Evolutionary conservation across 2,888 invertebrate genomes (phyloP).

Genomic region (Epistrophella euchroma): DNA sequence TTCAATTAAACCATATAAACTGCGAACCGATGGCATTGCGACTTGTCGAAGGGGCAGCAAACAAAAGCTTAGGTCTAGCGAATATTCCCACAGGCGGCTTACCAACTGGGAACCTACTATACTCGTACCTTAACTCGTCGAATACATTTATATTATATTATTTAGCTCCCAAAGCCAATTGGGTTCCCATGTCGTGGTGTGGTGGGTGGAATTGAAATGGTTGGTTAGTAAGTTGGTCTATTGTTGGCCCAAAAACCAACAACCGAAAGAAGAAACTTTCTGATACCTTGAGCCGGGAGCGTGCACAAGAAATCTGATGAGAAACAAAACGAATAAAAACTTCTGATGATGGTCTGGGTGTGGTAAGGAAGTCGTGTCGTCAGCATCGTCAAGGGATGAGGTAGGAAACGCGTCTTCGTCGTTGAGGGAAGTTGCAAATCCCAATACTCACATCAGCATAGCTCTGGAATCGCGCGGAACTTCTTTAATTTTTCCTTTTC

Average conservation of each 20-base stretch:
- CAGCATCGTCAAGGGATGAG: constrained; percentile 21
- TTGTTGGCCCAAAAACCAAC: constrained; percentile 51
- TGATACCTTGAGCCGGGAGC: constrained; percentile 63
- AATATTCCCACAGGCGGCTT: constrained; percentile 58
- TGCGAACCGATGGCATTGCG: neutral
- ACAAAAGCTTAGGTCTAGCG: constrained; percentile 12
- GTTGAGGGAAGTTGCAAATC: constrained; percentile 18
- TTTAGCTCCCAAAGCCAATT: constrained; percentile 54
- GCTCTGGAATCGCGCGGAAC: constrained; percentile 65
- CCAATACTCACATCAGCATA: constrained; percentile 14
- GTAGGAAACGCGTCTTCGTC: neutral
- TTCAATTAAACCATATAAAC: constrained; percentile 27
- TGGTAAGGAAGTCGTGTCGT: constrained; percentile 21
- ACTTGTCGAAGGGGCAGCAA: constrained; percentile 1
- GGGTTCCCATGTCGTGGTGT: constrained; percentile 26
- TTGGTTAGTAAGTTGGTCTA: constrained; percentile 64
- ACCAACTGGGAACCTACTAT: constrained; percentile 46
- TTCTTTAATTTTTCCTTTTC: constrained; percentile 60
- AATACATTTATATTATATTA: constrained; percentile 19
- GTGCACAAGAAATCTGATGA: constrained; percentile 58
- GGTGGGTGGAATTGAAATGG: constrained; percentile 14
- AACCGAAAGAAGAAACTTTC: constrained; percentile 62
- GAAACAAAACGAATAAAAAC: constrained; percentile 35
- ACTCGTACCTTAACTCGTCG: neutral
- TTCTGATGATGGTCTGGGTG: neutral